Base-by-base conservation (phyloP, 2,888 invertebrate genomes). In the Embidobia sp. region DNA sequence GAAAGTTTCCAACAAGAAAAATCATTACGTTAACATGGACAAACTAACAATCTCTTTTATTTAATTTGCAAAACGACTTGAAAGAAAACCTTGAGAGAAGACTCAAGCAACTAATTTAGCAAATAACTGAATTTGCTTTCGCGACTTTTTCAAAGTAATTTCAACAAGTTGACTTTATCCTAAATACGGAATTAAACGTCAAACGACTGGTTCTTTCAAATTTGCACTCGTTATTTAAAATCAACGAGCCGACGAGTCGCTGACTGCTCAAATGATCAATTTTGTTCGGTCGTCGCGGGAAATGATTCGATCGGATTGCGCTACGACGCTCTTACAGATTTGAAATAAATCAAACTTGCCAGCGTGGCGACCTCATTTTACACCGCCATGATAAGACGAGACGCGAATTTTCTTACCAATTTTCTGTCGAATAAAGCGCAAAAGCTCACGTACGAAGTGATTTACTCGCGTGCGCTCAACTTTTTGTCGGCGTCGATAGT, bases 401-500 rank as follows among this genome's bases (percentile, higher is more conserved):
- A 55, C 49, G 64, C 44, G 69, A 55, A 76, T 76, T 76, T 70
- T 64, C 70, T 70, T 69, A 57, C 59, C 59, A 59, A 70, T 72
- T 66, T 66, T 59, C 64, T 42, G 29, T 57, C 57, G 40, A 63
- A 75, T 63, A 69, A 69, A 53, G 69, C 29, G 61, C 37, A 48
- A 64, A 53, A 42, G 63, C 70, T 70, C 69, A 61, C 61, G 75
- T 67, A 49, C 63, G 57, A 57, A 27, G 19, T 77, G 70, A 77
- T 76, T 76, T 57, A 70, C 46, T 13, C n/a, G n/a, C 15, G 49
- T 18, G 37, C 15, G 18, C 4, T 11, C 46, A 35, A 46, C 42
- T 59, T 67, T 67, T 53, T 35, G 35, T 35, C 35, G 18, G 11
- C n/a, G 8, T 29, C 18, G 18, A 48, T 11, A 27, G 15, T 13